phyloP scores from a whole-genome alignment of 2,797 vertebrate species.

The Atherinosoma microstoma region DNA sequence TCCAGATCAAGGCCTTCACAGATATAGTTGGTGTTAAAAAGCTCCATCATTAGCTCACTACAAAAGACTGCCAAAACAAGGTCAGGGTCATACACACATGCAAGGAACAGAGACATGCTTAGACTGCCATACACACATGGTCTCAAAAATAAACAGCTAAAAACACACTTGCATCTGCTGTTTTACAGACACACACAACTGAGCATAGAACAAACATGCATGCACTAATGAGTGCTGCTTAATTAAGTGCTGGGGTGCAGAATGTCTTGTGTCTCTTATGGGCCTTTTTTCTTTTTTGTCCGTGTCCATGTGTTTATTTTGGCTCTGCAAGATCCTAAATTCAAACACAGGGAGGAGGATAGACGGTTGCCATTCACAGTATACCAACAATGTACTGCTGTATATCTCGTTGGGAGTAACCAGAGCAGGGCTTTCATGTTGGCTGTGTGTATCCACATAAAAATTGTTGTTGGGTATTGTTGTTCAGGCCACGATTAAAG shows the following conservation, averaged over 20 bases:
- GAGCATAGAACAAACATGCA: constrained; percentile 38
- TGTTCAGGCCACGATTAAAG: background rate
- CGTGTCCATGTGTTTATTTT: constrained; percentile 28
- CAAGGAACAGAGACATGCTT: background rate
- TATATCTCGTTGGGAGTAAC: background rate
- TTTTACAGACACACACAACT: constrained; percentile 18
- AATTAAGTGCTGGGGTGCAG: constrained; percentile 55
- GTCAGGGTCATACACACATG: constrained; percentile 63
- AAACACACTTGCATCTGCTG: constrained; percentile 43
- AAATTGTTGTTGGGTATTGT: background rate
- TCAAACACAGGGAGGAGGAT: background rate
- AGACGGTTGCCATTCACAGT: background rate
- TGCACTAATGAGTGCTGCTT: constrained; percentile 64
- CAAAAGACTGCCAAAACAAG: constrained; percentile 77
- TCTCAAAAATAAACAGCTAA: constrained; percentile 50
- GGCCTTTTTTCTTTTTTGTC: constrained; percentile 31
- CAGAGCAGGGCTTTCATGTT: background rate
- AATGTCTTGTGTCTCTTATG: constrained; percentile 41
- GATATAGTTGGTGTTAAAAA: constrained; percentile 75
- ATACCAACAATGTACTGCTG: background rate
- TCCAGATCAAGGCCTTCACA: constrained; percentile 80
- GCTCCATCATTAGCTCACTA: constrained; percentile 82
- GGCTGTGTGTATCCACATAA: background rate
- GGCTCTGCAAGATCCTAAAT: constrained; percentile 5
- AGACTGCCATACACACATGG: constrained; percentile 22